Evolutionary conservation across 2,888 invertebrate species (phyloP), one percentile per base, ranked within the genome.

Genomic region (Epicampocera succincta): DNA sequence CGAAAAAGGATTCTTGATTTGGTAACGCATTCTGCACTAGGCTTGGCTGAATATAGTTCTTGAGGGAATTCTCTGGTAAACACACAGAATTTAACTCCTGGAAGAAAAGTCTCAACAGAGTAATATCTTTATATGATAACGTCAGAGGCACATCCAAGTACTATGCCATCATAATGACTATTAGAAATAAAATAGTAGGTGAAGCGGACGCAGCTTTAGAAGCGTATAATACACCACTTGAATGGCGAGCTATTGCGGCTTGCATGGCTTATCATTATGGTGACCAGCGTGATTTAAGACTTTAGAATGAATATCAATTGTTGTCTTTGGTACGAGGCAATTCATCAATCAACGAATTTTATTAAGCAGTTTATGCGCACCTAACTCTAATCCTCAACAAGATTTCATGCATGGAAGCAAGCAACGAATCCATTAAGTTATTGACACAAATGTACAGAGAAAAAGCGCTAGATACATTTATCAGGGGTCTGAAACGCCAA

Each of bases 291-390:
- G 19, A 40, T 13, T 9, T 40, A 13, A 42, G 9, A 65, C 48
- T 1, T 29, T 61, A 46, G n/a, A n/a, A n/a, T n/a, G 44, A 61
- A 13, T 46, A 61, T 13, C 61, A 61, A 44, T 46, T 46, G 13
- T 11, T 15, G 9, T 29, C 61, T 46, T 29, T 61, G 9, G 29
- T n/a, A 19, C 58, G 40, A 17, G 44, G 61, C 15, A 46, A 17
- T 12, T 21, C 15, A 25, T 61, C 61, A 15, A 15, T 44, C 3
- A 29, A 61, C 3, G 25, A 61, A 9, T 58, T 60, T 13, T 60
- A 42, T 9, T n/a, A 42, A 60, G 1, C n/a, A 4, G 19, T 42
- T 60, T 42, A 60, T 11, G 5, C 42, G 0, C 42, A 42, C n/a
- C 21, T 60, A 1, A 42, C 60, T 12, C 9, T 44, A 29, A 61